phyloP scores from a whole-genome alignment of 2,888 invertebrate genomes.

The Cyclophora punctaria region DNA sequence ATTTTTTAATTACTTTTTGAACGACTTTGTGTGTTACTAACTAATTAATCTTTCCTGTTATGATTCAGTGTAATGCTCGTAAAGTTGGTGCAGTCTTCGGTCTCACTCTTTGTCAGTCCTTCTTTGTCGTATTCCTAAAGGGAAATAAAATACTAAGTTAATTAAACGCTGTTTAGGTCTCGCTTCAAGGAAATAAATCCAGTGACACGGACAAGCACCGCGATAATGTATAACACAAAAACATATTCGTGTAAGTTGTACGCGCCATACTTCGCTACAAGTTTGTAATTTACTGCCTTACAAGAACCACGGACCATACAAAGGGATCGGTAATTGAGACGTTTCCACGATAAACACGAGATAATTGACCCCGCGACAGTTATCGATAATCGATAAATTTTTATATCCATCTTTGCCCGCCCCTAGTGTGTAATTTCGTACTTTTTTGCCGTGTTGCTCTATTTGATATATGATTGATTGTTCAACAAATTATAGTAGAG shows the following conservation, averaged over 20 bases:
- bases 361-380: conserved; percentile 35
- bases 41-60: no score
- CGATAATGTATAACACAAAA: conserved; percentile 9
- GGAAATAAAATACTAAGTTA: no score
- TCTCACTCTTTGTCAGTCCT: no score
- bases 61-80: no score
- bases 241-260: conserved; percentile 1
- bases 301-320: conserved; percentile 14
- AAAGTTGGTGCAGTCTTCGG: no score
- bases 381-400: conserved; percentile 17
- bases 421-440: conserved; percentile 41
- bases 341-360: conserved; percentile 40
- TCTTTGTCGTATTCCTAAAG: no score
- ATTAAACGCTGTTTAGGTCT: no score
- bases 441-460: conserved; percentile 33
- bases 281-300: conserved; percentile 22
- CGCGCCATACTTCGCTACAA: conserved; percentile 25
- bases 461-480: conserved; percentile 37
- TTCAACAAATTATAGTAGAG: conserved; percentile 11
- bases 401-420: conserved; percentile 20
- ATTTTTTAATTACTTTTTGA: no score
- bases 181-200: no score
- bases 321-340: conserved; percentile 43
- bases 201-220: conserved; percentile 1
- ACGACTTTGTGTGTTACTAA: no score